Percentiles rank a stretch among this genome's conserved stretches.
phyloP scores from a whole-genome alignment of 92 coral and sea anemone genomes.

The Scolanthus callimorphus region DNA sequence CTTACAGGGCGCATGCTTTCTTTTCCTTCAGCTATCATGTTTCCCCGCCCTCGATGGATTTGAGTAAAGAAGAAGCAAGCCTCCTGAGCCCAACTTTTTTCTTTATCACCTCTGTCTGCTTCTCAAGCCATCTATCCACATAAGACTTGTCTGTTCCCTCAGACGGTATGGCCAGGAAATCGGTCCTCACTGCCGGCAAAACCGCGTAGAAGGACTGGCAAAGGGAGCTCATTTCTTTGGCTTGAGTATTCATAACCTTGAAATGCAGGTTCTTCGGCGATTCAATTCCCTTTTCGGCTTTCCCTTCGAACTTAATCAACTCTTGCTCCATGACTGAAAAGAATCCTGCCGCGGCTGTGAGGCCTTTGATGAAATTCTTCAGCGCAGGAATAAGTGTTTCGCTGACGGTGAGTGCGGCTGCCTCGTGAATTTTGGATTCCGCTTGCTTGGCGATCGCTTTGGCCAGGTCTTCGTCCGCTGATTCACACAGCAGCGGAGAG shows the following conservation, averaged over 20 bases:
- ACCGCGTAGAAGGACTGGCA: constrained; percentile 47
- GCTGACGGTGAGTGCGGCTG: constrained; percentile 32
- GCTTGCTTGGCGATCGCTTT: constrained; percentile 41
- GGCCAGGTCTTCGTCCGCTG: constrained; percentile 28
- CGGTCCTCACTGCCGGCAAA: constrained; percentile 51
- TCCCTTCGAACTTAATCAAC: constrained; percentile 19
- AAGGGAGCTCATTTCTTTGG: constrained; percentile 27
- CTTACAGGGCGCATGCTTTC: too few relatives aligned
- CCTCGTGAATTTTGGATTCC: constrained; percentile 25
- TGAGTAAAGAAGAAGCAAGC: too few relatives aligned
- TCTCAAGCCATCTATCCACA: constrained; percentile 61
- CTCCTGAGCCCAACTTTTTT: neutral
- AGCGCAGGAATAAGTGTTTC: constrained; percentile 45
- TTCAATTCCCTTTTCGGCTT: constrained; percentile 11
- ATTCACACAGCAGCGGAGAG: constrained; percentile 13
- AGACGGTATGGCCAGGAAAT: constrained; percentile 46
- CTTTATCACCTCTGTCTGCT: neutral
- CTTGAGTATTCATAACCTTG: constrained; percentile 30
- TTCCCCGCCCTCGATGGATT: too few relatives aligned
- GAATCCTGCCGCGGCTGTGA: constrained; percentile 50
- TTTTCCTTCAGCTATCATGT: too few relatives aligned
- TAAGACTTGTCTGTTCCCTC: constrained; percentile 59
- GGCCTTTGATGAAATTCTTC: constrained; percentile 29
- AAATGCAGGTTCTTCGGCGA: constrained; percentile 23
- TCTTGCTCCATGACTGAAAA: constrained; percentile 49